Evolutionary conservation across 1,140 invertebrate genomes (phyloP).

Genomic region (Oncopeltus fasciatus): DNA sequence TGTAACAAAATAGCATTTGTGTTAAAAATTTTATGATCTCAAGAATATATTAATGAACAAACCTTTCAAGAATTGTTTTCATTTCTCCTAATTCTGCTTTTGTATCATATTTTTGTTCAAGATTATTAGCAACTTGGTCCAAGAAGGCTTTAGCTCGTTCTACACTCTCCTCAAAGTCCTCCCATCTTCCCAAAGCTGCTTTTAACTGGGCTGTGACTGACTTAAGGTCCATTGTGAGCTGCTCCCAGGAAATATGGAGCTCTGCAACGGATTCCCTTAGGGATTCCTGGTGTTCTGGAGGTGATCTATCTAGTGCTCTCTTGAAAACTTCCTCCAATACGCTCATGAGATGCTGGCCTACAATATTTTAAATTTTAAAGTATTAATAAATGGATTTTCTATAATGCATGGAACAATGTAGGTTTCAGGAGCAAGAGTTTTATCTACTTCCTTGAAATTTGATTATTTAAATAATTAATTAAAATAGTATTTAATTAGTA

Average conservation of each 20-base stretch:
- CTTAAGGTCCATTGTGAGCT: constrained; percentile 64
- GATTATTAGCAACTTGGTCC: constrained; percentile 36
- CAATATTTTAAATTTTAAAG: constrained; percentile 26
- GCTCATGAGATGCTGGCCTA: constrained; percentile 67
- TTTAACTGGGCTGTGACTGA: constrained; percentile 62
- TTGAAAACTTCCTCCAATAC: constrained; percentile 68
- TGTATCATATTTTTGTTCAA: constrained; percentile 47
- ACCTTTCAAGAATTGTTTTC: constrained; percentile 76
- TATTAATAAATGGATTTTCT: too few relatives aligned
- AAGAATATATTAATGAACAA: constrained; percentile 26
- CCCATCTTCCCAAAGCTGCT: constrained; percentile 59
- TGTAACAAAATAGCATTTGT: too few relatives aligned
- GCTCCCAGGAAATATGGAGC: constrained; percentile 66
- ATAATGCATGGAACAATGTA: too few relatives aligned
- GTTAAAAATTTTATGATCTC: too few relatives aligned
- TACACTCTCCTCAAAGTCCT: constrained; percentile 60
- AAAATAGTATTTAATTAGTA: not conserved
- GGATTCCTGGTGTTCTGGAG: constrained; percentile 61
- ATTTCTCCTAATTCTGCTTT: constrained; percentile 78
- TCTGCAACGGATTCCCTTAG: constrained; percentile 51
- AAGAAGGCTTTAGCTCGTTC: constrained; percentile 56
- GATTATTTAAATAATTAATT: too few relatives aligned
- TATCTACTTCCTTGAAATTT: too few relatives aligned
- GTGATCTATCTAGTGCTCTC: constrained; percentile 65
- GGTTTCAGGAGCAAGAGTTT: too few relatives aligned